phyloP scores from a whole-genome alignment of 2,888 invertebrate genomes.

The Eupithecia dodoneata region DNA sequence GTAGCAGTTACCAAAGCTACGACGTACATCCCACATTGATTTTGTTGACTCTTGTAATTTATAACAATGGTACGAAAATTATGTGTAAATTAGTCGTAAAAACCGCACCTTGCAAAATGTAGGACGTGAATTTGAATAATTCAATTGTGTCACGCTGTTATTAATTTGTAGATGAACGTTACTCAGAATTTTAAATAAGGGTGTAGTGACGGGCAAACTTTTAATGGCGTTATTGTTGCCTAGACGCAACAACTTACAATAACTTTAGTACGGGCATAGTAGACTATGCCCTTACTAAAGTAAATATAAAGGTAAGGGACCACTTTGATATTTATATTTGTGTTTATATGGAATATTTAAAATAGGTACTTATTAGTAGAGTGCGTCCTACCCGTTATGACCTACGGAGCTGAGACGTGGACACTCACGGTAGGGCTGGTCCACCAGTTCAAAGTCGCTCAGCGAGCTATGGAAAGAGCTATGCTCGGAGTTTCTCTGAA shows the following conservation, averaged over 20 bases:
- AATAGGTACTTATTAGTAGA: too few species aligned
- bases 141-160: constrained; percentile 1
- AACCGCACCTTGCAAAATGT: constrained; percentile 1
- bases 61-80: not conserved
- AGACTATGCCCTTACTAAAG: too few species aligned
- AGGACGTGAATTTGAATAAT: constrained; percentile 8
- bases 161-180: constrained; percentile 7
- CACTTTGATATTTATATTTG: too few species aligned
- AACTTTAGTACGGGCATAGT: too few species aligned
- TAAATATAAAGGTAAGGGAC: too few species aligned
- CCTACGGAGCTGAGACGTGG: too few species aligned
- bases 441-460: too few species aligned
- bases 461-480: too few species aligned
- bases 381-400: too few species aligned
- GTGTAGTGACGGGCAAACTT: not conserved
- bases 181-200: not conserved
- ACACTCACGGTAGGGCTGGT: too few species aligned
- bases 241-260: not conserved
- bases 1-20: not conserved
- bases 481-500: too few species aligned
- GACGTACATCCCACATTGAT: not conserved
- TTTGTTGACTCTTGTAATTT: not conserved
- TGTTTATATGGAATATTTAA: too few species aligned
- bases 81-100: not conserved
- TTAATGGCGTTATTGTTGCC: not conserved